Base-by-base conservation (phyloP, 1,140 invertebrate species). In the Panagrolaimus sp. region DNA sequence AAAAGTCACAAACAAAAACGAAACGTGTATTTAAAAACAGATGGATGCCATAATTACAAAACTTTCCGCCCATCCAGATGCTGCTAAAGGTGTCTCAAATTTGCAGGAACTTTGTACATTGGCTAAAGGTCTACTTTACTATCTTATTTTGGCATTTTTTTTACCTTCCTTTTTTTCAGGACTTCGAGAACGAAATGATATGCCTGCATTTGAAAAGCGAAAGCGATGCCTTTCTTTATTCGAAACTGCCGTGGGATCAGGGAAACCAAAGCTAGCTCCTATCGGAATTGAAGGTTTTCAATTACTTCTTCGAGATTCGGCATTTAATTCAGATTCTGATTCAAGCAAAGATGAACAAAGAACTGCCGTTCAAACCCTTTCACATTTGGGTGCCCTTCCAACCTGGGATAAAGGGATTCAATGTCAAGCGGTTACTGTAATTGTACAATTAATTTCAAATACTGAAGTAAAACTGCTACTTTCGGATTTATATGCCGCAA, bases 11-110 rank as follows among this genome's bases (percentile, higher is more conserved):
- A n/a, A n/a, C n/a, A 38, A 38, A 38, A 4, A 38, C 2, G 7
- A 38, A 38, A 38, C 32, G 32, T 38, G 32, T n/a, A n/a, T n/a
- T n/a, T n/a, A n/a, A n/a, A 38, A 38, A 38, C 2, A 38, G 2
- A 58, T 58, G 52, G 52, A 58, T 58, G 52, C 21, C 10, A 58
- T 58, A 21, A 58, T 58, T 58, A 12, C 12, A 26, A 58, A 58
- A 58, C 52, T 58, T 14, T 26, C 28, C 10, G 17, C 21, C 1
- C 52, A 58, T 58, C 10, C 52, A 0, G 52, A 58, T 26, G 52
- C 52, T 9, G 32, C 32, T 7, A 58, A 58, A 58, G 52, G 52
- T 21, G 21, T 58, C 4, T 26, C 21, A 10, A 26, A 28, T 26
- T 28, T 58, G 3, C 17, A 12, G 15, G 52, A 58, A 21, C 21